Percentiles rank a stretch among this genome's conserved stretches.
These are phyloP conservation scores for Nezara viridula DNA, from an alignment of 2,888 invertebrate genomes.

Conservation along the genomic window DNA sequence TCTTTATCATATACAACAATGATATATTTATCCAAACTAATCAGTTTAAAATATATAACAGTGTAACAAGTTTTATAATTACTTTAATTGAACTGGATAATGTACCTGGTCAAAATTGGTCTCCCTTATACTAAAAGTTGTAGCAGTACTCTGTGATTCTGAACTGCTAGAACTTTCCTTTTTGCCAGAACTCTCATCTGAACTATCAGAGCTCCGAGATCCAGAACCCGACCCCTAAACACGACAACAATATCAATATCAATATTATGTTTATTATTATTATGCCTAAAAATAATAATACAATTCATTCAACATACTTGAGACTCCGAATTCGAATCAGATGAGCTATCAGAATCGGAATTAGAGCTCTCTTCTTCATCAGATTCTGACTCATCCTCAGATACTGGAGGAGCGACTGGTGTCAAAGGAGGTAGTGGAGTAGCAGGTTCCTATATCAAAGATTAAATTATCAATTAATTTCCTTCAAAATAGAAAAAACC, in stretches of 20 bases:
- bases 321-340: conserved; percentile 71
- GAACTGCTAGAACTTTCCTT: conserved; percentile 65
- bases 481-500: background rate
- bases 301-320: conserved; percentile 65
- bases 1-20: background rate
- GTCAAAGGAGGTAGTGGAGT: conserved; percentile 66
- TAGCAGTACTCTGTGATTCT: conserved; percentile 68
- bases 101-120: conserved; percentile 71
- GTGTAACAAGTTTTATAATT: background rate
- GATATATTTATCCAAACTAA: background rate
- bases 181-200: conserved; percentile 66
- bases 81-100: background rate
- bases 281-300: too few relatives aligned
- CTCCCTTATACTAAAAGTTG: conserved; percentile 71
- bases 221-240: conserved; percentile 65
- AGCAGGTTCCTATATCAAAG: conserved; percentile 65
- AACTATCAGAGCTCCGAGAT: conserved; percentile 67
- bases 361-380: conserved; percentile 69
- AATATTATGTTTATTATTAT: background rate
- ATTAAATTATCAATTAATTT: background rate
- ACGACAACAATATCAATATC: background rate
- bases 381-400: conserved; percentile 68
- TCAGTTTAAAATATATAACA: background rate
- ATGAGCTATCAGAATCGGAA: conserved; percentile 69
- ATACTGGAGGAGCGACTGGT: conserved; percentile 67